Evolutionary conservation across 2,113 vertebrate species (phyloP), one percentile per base, ranked within the genome.

Genomic region (Tiliqua scincoides): DNA sequence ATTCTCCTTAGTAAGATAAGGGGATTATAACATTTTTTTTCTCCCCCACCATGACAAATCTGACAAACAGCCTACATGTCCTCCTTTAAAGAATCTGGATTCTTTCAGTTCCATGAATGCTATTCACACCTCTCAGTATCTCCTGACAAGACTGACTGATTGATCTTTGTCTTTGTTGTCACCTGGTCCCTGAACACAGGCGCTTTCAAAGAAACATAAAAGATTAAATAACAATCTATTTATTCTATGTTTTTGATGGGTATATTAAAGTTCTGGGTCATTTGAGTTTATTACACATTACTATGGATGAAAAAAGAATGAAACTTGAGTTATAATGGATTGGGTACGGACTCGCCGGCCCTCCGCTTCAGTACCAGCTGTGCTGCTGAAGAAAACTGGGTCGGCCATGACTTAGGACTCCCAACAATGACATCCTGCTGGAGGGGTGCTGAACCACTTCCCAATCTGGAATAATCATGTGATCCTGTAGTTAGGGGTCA

Each of bases 1-100:
- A 70, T 83, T 79, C 79, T 40, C 70, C 21, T 80, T 80, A n/a
- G 61, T 80, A 80, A 86, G 15, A 80, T 35, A 52, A 74, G 37
- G 57, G 70, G 68, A 86, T 86, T 74, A 80, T 10, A 87, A 59
- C 48, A 76, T 75, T 54, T 68, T 9, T 74, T 11, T 23, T 27
- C 48, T 48, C n/a, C 43, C 40, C 48, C 57, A 52, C 32, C 59
- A 57, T 82, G 52, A 18, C 70, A 84, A 88, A 65, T 84, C 59
- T 79, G 43, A 79, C 75, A 84, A 72, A 57, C 37, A 30, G 25
- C 48, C 54, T 77, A 32, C 76, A 35, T 7, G 63, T 71, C 27
- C 3, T 63, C n/a, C 35, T 83, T 3, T 20, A 62, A 54, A 11
- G 18, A 89, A 8, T 35, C 27, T 79, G 32, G 43, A 87, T 18